Base-by-base conservation (phyloP, 2,888 invertebrate genomes). In the Nephrocerus scutellatus region DNA sequence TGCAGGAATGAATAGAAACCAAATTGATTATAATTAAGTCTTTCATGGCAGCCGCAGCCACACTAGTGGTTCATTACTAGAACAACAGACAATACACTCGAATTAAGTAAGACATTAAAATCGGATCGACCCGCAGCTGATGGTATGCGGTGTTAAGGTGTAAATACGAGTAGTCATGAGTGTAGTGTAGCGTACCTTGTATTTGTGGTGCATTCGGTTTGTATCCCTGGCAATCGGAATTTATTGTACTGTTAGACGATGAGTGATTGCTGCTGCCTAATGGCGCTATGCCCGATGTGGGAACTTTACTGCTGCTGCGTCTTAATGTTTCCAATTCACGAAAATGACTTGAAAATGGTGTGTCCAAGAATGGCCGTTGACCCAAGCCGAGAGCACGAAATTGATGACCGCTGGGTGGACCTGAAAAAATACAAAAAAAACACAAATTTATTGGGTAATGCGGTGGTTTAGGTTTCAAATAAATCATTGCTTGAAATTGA, bases 301-400 rank as follows among this genome's bases (percentile, higher is more conserved):
- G 71, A 18, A 52, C 57, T 36, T 60, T 59, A 9, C 57, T 54
- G 4, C 55, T 48, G 4, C 55, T 48, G 51, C 83, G 74, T 57
- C 86, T 77, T 63, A 80, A 80, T 36, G 74, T 70, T 53, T 86
- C 86, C 49, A 82, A 69, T 44, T 81, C 82, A 46, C 79, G 72
- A 47, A 82, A 72, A 56, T 80, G 79, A 49, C 74, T 75, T 38
- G 76, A 72, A 63, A 80, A 80, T 33, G 79, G 72, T 38, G 73
- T 66, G 41, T 78, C 68, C 66, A 81, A 66, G 70, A 78, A 76
- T 36, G 85, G 80, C 51, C 87, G 76, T 59, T 83, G 85, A 38
- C 79, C 77, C 57, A 85, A 71, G 21, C 82, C 82, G 53, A 85
- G 72, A 32, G 82, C 78, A 47, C 87, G 74, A 59, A 83, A 82